These are phyloP conservation scores for Typhlomys cinereus DNA, from an alignment of 2,113 vertebrate genomes.

Conservation along the genomic window DNA sequence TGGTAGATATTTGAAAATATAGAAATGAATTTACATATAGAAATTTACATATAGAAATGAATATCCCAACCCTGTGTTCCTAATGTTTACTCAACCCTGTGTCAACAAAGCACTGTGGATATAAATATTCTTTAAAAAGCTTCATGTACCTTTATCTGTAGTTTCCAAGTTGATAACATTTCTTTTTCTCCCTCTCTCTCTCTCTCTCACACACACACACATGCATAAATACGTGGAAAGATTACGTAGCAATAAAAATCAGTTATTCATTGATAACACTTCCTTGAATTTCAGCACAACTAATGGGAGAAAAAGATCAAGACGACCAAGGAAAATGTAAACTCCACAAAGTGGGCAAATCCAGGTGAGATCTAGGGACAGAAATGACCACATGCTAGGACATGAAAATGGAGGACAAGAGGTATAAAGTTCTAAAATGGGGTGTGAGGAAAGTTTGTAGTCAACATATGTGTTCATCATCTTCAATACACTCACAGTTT, in stretches of 20 bases:
- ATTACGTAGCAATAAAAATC: neutral
- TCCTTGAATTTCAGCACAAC: neutral
- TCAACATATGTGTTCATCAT: fast-evolving
- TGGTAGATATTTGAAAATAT: neutral
- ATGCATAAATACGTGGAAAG: neutral
- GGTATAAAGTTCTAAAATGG: neutral
- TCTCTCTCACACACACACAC: no score
- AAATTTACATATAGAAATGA: no score
- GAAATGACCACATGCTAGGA: neutral
- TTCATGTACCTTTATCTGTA: neutral
- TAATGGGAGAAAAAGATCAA: neutral
- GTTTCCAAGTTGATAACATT: neutral
- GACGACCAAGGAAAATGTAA: neutral
- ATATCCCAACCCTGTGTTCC: neutral
- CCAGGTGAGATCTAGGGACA: neutral
- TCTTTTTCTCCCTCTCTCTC: no score
- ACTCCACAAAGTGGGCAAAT: neutral
- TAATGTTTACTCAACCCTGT: neutral
- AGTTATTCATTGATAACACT: neutral
- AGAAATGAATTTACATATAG: neutral
- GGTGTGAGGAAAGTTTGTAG: neutral
- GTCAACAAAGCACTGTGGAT: neutral
- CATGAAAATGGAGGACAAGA: fast-evolving
- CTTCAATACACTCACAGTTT: neutral
- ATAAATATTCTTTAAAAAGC: no score